Conservation (phyloP, 2,888 invertebrate species). For the Zaprionus bogoriensis region DNA sequence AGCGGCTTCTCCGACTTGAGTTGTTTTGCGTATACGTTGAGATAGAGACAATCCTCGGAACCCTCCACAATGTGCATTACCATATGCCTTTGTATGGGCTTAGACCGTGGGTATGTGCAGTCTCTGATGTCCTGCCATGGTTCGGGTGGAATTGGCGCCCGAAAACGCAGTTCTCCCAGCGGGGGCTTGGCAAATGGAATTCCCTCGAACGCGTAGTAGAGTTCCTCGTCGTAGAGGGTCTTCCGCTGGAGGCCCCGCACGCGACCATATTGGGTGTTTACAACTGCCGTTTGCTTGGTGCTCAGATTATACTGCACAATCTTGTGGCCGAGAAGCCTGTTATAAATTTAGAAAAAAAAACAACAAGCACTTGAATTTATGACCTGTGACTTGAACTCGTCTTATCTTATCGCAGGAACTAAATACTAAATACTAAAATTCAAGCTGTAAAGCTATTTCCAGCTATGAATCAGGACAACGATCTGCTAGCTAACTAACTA, state of each 20-base stretch:
- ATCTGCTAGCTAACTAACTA: too few relatives aligned
- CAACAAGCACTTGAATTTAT: neutral
- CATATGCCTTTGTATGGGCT: conserved; percentile 74
- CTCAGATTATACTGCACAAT: conserved; percentile 69
- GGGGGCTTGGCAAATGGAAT: conserved; percentile 81
- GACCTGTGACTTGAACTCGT: conserved; percentile 4
- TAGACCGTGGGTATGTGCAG: conserved; percentile 75
- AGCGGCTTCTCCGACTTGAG: conserved; percentile 62
- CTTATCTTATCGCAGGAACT: conserved; percentile 41
- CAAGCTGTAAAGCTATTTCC: neutral
- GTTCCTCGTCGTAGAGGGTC: conserved; percentile 63
- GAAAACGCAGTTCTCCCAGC: conserved; percentile 79
- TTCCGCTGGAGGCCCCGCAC: conserved; percentile 72
- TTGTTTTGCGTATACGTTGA: conserved; percentile 82
- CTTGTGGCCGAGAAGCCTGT: conserved; percentile 68
- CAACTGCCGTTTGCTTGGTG: conserved; percentile 66
- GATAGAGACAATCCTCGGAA: conserved; percentile 84
- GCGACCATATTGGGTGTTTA: conserved; percentile 69
- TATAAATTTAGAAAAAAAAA: conserved; percentile 4
- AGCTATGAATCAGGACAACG: neutral
- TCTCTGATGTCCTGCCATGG: conserved; percentile 82
- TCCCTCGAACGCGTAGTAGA: conserved; percentile 71
- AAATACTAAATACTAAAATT: neutral
- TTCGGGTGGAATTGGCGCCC: conserved; percentile 81
- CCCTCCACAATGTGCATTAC: conserved; percentile 80